phyloP scores from a whole-genome alignment of 1,140 invertebrate genomes.

The Tetraneura akinire region DNA sequence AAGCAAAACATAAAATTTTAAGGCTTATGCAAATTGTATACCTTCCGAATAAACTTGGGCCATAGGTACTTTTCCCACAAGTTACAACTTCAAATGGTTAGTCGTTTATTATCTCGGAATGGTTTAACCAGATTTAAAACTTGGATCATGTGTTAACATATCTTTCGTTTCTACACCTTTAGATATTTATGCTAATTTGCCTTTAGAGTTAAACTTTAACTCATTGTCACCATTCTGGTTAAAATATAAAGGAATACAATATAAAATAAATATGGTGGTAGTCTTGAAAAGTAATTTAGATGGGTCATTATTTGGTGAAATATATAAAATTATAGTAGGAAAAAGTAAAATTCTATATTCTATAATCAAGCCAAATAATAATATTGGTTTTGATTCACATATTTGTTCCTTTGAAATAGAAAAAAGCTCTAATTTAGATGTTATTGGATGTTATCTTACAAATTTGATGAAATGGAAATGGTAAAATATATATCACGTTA shows the following conservation, averaged over 20 bases:
- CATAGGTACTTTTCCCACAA: not conserved
- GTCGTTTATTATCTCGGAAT: no score
- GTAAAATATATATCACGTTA: slow-evolving; percentile 2
- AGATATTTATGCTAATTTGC: not conserved
- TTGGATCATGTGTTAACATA: no score
- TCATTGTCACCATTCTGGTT: not conserved
- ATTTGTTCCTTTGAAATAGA: not conserved
- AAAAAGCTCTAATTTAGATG: not conserved
- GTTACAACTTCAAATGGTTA: no score
- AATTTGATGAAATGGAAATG: not conserved
- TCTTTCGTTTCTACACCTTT: no score
- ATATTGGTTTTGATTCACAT: not conserved
- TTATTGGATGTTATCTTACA: not conserved
- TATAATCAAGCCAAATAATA: not conserved
- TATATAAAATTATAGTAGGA: not conserved
- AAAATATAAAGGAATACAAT: not conserved
- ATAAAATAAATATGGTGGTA: not conserved
- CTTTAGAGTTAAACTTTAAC: not conserved
- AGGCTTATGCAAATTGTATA: not conserved
- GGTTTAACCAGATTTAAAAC: no score
- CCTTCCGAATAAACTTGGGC: not conserved
- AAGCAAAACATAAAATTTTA: not conserved
- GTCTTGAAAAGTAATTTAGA: not conserved
- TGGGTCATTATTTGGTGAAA: not conserved
- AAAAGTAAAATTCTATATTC: not conserved